Percentiles rank a stretch among this genome's conserved stretches.
Evolutionary conservation across 2,113 vertebrate species (phyloP).

Genomic region (Pedetes capensis): DNA sequence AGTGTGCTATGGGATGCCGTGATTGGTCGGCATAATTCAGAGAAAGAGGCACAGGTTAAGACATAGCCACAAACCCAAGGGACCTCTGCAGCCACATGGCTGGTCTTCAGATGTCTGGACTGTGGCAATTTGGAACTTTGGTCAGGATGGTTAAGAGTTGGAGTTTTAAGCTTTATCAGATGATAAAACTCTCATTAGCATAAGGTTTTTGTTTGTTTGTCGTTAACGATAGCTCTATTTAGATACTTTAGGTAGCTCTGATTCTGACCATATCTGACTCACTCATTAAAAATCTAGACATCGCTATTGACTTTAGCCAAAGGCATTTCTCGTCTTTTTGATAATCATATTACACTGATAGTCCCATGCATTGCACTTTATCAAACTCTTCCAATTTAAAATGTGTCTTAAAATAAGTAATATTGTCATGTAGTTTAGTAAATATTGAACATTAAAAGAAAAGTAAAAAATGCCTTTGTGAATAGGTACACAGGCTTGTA

Average conservation of each 20-base stretch:
- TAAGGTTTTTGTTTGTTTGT: not conserved
- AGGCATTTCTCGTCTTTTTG: not conserved
- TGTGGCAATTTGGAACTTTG: not conserved
- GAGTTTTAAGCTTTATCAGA: not conserved
- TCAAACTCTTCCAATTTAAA: not conserved
- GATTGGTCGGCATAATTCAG: not conserved
- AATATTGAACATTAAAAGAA: not conserved
- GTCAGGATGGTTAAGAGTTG: not conserved
- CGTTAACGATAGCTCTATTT: not conserved
- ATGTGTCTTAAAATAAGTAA: not conserved
- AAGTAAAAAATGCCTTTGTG: not conserved
- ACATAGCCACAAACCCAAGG: not conserved
- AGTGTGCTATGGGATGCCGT: not conserved
- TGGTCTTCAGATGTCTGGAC: not conserved
- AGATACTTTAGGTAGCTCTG: not conserved
- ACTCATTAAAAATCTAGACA: not conserved
- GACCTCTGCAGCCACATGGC: not conserved
- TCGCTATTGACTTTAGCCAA: not conserved
- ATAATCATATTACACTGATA: not conserved
- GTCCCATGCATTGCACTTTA: not conserved
- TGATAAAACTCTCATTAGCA: not conserved
- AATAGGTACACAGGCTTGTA: not conserved
- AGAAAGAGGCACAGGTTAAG: not conserved
- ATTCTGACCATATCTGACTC: not conserved
- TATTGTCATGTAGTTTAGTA: not conserved